phyloP scores from a whole-genome alignment of 2,113 vertebrate species.

The Bucco capensis region DNA sequence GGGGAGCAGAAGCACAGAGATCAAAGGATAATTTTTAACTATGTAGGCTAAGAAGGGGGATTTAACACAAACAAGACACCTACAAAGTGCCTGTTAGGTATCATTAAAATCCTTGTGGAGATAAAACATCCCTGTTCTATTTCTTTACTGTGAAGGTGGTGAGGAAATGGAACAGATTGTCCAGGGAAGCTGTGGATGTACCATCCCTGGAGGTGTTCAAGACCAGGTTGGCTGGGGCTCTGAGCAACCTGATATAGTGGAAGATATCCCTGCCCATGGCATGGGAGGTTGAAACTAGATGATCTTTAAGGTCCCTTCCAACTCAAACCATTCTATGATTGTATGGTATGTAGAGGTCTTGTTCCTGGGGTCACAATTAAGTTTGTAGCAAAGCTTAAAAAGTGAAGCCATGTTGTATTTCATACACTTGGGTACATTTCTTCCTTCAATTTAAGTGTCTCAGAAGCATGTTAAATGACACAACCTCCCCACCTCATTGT shows the following conservation, averaged over 20 bases:
- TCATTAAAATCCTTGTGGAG: background rate
- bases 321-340: too few relatives aligned
- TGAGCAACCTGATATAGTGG: too few relatives aligned
- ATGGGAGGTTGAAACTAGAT: too few relatives aligned
- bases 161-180: too few relatives aligned
- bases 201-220: too few relatives aligned
- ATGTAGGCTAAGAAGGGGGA: background rate
- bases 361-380: background rate
- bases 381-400: background rate
- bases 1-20: background rate
- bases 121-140: too few relatives aligned
- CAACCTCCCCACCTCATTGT: background rate
- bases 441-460: background rate
- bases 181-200: too few relatives aligned
- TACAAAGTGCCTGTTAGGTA: background rate
- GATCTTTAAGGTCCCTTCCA: too few relatives aligned
- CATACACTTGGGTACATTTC: background rate
- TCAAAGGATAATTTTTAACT: background rate
- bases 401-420: background rate
- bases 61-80: background rate
- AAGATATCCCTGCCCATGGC: too few relatives aligned
- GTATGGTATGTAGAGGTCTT: background rate
- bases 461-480: background rate
- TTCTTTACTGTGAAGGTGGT: too few relatives aligned
- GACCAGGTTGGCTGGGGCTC: too few relatives aligned